phyloP scores from a whole-genome alignment of 2,113 vertebrate genomes.

The Callospermophilus lateralis region DNA sequence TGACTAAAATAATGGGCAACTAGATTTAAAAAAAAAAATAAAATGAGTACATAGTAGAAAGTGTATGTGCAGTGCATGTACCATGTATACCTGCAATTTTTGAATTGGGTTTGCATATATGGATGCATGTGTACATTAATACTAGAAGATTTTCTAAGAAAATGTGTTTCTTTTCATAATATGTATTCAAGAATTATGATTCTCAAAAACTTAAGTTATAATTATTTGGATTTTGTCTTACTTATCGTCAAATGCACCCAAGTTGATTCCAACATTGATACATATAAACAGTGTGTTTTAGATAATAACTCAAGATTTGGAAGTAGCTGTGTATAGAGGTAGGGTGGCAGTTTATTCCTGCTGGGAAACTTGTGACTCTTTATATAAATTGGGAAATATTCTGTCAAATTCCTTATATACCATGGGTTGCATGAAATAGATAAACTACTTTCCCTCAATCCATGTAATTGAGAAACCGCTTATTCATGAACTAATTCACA shows the following conservation, averaged over 20 bases:
- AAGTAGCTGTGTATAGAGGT: not conserved
- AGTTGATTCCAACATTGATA: not conserved
- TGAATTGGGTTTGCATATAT: not conserved
- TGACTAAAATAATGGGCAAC: too few species aligned
- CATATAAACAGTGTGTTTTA: not conserved
- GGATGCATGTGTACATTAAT: not conserved
- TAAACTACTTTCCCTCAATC: not conserved
- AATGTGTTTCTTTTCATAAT: not conserved
- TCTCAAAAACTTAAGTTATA: not conserved
- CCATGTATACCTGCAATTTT: not conserved
- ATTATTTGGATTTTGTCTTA: not conserved
- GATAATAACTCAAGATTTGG: not conserved
- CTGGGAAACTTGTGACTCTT: not conserved
- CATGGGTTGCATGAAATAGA: not conserved
- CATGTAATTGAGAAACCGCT: not conserved
- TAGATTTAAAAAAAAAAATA: not conserved
- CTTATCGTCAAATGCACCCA: not conserved
- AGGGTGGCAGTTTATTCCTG: not conserved
- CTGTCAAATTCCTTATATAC: not conserved
- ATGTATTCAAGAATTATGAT: not conserved
- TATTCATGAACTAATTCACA: not conserved
- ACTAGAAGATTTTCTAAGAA: not conserved
- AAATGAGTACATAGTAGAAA: not conserved
- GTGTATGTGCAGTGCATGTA: fast-evolving
- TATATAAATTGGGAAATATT: not conserved